Evolutionary conservation across 2,113 vertebrate genomes (phyloP).

Genomic region (Psittacus erithacus): DNA sequence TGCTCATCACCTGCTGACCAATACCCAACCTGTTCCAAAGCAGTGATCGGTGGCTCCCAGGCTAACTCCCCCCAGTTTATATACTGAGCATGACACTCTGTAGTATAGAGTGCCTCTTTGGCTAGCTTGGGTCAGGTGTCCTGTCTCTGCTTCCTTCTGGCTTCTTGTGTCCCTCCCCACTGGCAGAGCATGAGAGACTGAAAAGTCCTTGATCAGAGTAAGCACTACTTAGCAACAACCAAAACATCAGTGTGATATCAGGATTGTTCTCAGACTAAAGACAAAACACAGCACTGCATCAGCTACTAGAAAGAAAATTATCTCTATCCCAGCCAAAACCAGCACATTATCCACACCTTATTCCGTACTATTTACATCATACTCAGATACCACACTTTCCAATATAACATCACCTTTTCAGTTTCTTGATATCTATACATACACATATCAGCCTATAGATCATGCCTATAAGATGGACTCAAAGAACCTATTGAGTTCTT

Average conservation of each 20-base stretch:
- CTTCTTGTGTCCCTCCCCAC: background rate
- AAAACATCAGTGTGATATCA: background rate
- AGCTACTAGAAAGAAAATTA: background rate
- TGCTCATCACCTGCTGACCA: background rate
- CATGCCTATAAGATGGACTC: background rate
- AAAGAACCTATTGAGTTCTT: background rate
- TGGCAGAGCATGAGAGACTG: background rate
- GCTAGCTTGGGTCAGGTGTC: background rate
- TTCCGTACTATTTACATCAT: background rate
- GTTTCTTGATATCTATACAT: background rate
- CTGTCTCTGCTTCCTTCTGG: background rate
- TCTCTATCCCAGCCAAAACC: background rate
- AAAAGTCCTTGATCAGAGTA: background rate
- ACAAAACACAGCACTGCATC: background rate
- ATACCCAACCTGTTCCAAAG: background rate
- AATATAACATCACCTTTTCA: background rate
- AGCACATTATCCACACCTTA: background rate
- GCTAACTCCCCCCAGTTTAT: background rate
- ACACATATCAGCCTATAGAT: background rate
- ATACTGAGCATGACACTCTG: background rate
- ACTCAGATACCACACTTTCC: background rate
- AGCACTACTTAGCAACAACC: background rate
- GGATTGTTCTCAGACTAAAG: background rate
- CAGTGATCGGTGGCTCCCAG: background rate
- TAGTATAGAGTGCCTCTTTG: background rate